phyloP scores from a whole-genome alignment of 2,797 vertebrate genomes.

The Meda fulgida region DNA sequence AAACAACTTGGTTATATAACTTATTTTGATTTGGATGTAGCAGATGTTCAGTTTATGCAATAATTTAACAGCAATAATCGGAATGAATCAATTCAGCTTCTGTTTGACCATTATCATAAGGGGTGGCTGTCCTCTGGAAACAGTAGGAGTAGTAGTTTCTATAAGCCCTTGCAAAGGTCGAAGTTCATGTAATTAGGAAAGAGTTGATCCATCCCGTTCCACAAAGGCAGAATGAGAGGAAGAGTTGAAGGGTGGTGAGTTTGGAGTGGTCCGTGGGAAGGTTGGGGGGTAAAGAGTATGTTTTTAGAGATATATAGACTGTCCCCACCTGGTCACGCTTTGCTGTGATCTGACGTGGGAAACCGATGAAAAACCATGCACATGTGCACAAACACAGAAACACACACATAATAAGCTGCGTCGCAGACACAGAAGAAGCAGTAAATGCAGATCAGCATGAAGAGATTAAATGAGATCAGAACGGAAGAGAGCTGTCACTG shows the following conservation, averaged over 20 bases:
- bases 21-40: neutral
- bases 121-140: constrained; percentile 50
- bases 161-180: constrained; percentile 62
- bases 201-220: constrained; percentile 24
- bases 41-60: neutral
- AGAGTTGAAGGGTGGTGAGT: constrained; percentile 53
- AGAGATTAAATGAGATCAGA: constrained; percentile 35
- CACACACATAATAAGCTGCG: constrained; percentile 61
- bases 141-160: constrained; percentile 58
- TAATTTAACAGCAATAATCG: neutral
- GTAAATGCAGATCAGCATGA: constrained; percentile 49
- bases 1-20: neutral
- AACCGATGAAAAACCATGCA: constrained; percentile 71
- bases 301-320: constrained; percentile 64
- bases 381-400: constrained; percentile 59
- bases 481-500: constrained; percentile 33
- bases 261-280: constrained; percentile 26
- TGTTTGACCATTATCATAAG: neutral
- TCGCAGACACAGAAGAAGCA: constrained; percentile 53
- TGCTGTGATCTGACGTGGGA: constrained; percentile 83
- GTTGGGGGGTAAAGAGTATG: constrained; percentile 26
- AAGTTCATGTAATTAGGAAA: constrained; percentile 45
- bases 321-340: constrained; percentile 85
- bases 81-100: neutral
- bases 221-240: constrained; percentile 16